These are phyloP conservation scores for Agrotis exclamationis DNA, from an alignment of 2,888 invertebrate species.

Conservation along the genomic window DNA sequence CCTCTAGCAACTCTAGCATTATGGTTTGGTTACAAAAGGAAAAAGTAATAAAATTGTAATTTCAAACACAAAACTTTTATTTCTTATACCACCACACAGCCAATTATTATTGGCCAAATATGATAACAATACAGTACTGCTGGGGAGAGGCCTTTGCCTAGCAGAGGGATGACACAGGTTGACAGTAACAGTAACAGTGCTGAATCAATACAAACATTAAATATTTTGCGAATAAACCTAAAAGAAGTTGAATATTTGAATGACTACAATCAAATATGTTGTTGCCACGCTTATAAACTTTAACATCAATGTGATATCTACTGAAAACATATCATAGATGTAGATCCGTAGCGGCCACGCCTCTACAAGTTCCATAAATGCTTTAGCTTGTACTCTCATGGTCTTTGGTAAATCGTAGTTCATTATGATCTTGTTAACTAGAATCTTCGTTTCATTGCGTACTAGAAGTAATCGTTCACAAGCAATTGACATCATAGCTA, in stretches of 20 bases:
- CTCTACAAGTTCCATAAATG: slow-evolving; percentile 79
- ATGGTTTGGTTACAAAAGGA: not conserved
- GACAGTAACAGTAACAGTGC: slow-evolving; percentile 5
- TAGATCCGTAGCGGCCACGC: slow-evolving; percentile 77
- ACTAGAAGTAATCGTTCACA: slow-evolving; percentile 75
- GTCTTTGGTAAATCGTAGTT: slow-evolving; percentile 77
- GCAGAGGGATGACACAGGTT: no score
- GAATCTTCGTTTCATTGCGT: slow-evolving; percentile 73
- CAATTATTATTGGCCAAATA: not conserved
- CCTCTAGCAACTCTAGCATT: not conserved
- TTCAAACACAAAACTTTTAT: slow-evolving; percentile 37
- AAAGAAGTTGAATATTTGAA: slow-evolving; percentile 79
- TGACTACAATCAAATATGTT: slow-evolving; percentile 82
- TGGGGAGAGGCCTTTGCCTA: no score
- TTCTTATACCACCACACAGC: slow-evolving; percentile 6
- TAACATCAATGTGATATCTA: slow-evolving; percentile 81
- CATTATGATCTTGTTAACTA: slow-evolving; percentile 81
- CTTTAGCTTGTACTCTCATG: slow-evolving; percentile 79
- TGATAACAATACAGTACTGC: slow-evolving; percentile 18
- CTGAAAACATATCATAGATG: slow-evolving; percentile 81
- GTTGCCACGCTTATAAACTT: slow-evolving; percentile 83
- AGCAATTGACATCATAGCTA: slow-evolving; percentile 73
- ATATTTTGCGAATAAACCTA: slow-evolving; percentile 1
- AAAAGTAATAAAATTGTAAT: not conserved
- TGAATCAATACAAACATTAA: not conserved